Evolutionary conservation across 1,140 invertebrate genomes (phyloP), one percentile per base, ranked within the genome.

Genomic region (Lepidotrigona ventralis): DNA sequence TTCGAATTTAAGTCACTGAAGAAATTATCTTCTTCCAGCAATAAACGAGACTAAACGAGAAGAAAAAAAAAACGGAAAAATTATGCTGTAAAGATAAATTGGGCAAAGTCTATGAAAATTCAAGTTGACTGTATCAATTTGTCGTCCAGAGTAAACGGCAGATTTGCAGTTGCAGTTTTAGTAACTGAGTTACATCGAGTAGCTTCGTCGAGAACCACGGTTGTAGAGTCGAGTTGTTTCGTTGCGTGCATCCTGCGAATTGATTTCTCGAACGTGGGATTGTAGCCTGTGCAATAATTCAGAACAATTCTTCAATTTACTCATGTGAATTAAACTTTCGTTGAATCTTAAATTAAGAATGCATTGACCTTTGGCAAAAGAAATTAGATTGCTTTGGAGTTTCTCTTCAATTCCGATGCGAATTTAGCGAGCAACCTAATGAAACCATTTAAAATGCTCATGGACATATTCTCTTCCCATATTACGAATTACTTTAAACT

Each of bases 261-360:
- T 51, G 81, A 82, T 70, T 82, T 82, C 66, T 77, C 79, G 71
- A 81, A 56, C 29, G 29, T 33, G 51, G 5, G 11, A 75, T 19
- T 21, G 0, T n/a, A 21, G 14, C 14, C 5, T 33, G 26, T 15
- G 0, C 46, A 11, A 54, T 33, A 56, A 33, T 56, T 23, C 53
- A 11, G 26, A 19, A 11, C n/a, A 12, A 29, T 72, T 54, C 54
- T 53, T 72, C 12, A 29, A 71, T 53, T 51, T 26, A 15, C 17
- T 39, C 23, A 3, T 33, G n/a, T 17, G 33, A 75, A 21, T 23
- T 8, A 21, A 39, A 12, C 4, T 12, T 33, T 23, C 54, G 54
- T 12, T 19, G 14, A 46, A 23, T 4, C 17, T 21, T 0, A n/a
- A 46, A 71, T 6, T 21, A 39, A 39, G 39, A 39, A 39, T 39